Evolutionary conservation across 2,797 vertebrate species (phyloP), one percentile per base, ranked within the genome.

Genomic region (Setipinna tenuifilis): DNA sequence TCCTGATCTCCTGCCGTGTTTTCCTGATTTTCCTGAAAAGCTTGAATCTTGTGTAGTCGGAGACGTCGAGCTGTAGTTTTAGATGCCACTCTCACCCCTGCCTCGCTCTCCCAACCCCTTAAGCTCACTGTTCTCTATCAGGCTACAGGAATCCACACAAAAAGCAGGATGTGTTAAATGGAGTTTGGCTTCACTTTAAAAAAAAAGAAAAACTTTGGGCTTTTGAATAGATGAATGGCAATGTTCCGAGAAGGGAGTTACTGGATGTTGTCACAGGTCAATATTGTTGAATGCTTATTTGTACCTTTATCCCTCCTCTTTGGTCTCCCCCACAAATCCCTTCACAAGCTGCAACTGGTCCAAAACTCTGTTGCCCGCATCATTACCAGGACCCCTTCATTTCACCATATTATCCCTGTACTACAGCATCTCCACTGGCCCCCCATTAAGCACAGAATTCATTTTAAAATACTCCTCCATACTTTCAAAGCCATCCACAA

Each of bases 91-190:
- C 71, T 78, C 31, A 44, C 35, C 71, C 21, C 71, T 19, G 17
- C 14, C 35, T 7, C 17, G 0, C 6, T 35, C 28, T 78, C 28
- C 31, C 68, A 75, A 41, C 16, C 31, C 7, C 71, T 41, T 6
- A 6, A 21, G 71, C 71, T 41, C 71, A 78, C 17, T 21, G 35
- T 7, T 78, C 71, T 78, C 71, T 21, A 6, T 19, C 4, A 44
- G 35, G 17, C 19, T 78, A 82, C 68, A 46, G 41, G 71, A 62
- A 31, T 57, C 58, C 12, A 16, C 35, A 84, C 58, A 57, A 59
- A 87, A 84, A 2, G 54, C 50, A 84, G 86, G 86, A 87, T 87
- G 83, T 82, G 59, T 82, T 68, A 44, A 78, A 78, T 44, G 35
- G 31, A 78, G 19, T 44, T 48, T 84, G 2, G 25, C 48, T 78